phyloP scores from a whole-genome alignment of 2,888 invertebrate species.

The Scaptomyza tumidula region DNA sequence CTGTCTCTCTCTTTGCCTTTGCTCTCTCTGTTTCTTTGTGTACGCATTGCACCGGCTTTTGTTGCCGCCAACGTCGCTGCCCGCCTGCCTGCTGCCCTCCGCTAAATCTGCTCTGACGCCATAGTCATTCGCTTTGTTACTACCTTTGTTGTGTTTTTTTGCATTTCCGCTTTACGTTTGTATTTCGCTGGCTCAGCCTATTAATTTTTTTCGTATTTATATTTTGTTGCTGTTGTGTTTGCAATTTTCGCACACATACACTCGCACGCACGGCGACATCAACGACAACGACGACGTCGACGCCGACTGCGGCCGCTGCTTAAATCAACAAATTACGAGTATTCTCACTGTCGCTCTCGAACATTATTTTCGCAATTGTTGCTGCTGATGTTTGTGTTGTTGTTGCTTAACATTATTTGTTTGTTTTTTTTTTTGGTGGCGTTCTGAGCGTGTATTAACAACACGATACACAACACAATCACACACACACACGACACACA shows the following conservation, averaged over 20 bases:
- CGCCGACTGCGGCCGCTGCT: conserved; percentile 40
- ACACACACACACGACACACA: conserved; percentile 21
- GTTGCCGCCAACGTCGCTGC: conserved; percentile 54
- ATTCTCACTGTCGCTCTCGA: conserved; percentile 53
- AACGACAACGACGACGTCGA: conserved; percentile 43
- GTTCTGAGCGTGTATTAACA: conserved; percentile 33
- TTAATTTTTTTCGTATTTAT: conserved; percentile 41
- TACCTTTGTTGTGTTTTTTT: conserved; percentile 74
- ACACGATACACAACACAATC: conserved; percentile 18
- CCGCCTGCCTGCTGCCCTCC: conserved; percentile 41
- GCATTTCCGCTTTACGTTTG: conserved; percentile 71
- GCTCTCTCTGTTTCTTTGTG: conserved; percentile 21
- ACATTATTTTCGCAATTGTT: conserved; percentile 36
- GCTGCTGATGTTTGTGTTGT: conserved; percentile 26
- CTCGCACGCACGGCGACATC: conserved; percentile 44
- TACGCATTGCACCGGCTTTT: conserved; percentile 75
- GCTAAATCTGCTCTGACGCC: conserved; percentile 52
- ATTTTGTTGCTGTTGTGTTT: conserved; percentile 31
- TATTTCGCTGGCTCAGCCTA: conserved; percentile 63
- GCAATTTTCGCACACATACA: conserved; percentile 47
- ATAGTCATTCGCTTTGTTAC: conserved; percentile 53
- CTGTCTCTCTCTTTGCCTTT: conserved; percentile 7
- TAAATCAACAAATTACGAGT: conserved; percentile 64
- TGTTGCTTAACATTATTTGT: conserved; percentile 38
- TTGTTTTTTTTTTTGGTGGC: conserved; percentile 45